Percentiles rank a stretch among this genome's conserved stretches.
These are phyloP conservation scores for Oophaga pumilio DNA, from an alignment of 2,113 vertebrate species.

Conservation along the genomic window DNA sequence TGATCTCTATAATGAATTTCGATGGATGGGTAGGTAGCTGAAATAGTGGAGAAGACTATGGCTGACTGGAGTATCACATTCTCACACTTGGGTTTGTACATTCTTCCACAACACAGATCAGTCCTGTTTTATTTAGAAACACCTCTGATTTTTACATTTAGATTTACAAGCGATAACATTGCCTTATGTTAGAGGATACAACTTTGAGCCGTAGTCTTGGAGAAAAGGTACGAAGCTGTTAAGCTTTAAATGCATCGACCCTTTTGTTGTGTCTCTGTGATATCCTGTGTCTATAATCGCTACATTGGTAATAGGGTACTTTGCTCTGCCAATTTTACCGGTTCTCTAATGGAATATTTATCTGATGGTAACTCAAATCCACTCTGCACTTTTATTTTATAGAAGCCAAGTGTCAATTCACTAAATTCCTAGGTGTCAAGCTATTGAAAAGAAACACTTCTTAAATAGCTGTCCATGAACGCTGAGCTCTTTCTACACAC, in stretches of 20 bases:
- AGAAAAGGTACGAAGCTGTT: slow-evolving; percentile 25
- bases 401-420: slow-evolving; percentile 40
- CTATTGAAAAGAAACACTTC: slow-evolving; percentile 24
- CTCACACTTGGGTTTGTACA: background rate
- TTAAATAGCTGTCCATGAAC: slow-evolving; percentile 26
- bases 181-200: slow-evolving; percentile 8
- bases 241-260: slow-evolving; percentile 9
- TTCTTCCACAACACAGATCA: background rate
- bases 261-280: slow-evolving; percentile 33
- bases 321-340: slow-evolving; percentile 42
- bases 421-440: slow-evolving; percentile 43
- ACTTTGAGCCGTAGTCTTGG: background rate
- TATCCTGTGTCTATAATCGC: slow-evolving; percentile 50
- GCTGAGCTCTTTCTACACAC: background rate
- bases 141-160: slow-evolving; percentile 12
- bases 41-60: background rate
- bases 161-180: slow-evolving; percentile 38
- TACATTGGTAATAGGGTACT: slow-evolving; percentile 45
- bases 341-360: slow-evolving; percentile 51
- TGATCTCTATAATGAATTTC: background rate
- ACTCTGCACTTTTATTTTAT: slow-evolving; percentile 42
- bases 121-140: background rate
- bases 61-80: background rate
- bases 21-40: background rate
- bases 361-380: slow-evolving; percentile 54